These are phyloP conservation scores for Phytoseiulus persimilis DNA, from an alignment of 2,888 invertebrate species.

Conservation along the genomic window DNA sequence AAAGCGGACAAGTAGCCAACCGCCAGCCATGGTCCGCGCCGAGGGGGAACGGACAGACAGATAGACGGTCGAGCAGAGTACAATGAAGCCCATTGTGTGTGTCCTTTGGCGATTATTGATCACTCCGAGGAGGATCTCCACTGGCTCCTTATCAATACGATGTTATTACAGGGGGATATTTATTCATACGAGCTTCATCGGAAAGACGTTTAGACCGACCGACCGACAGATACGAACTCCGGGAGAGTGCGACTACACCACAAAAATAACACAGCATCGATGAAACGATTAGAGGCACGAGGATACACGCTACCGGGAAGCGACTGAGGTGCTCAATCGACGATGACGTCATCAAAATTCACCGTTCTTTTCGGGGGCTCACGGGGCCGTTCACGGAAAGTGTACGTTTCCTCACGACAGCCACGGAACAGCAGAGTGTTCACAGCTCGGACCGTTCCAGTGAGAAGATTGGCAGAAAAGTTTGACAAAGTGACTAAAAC, in stretches of 20 bases:
- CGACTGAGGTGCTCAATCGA: too few relatives aligned
- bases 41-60: neutral
- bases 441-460: too few relatives aligned
- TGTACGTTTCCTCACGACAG: too few relatives aligned
- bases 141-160: neutral
- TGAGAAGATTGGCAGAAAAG: too few relatives aligned
- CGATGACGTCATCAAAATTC: too few relatives aligned
- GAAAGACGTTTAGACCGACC: neutral
- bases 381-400: too few relatives aligned
- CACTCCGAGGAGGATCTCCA: neutral
- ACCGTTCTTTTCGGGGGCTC: too few relatives aligned
- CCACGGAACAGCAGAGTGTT: too few relatives aligned
- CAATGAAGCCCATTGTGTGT: neutral
- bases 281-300: neutral
- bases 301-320: neutral
- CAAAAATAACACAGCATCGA: neutral
- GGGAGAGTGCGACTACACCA: neutral
- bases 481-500: too few relatives aligned
- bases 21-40: neutral
- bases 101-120: neutral
- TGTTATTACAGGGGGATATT: neutral
- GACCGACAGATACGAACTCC: neutral
- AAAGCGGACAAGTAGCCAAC: neutral
- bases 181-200: conserved; percentile 5
- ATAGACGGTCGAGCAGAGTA: neutral